These are phyloP conservation scores for Hybognathus amarus DNA, from an alignment of 2,797 vertebrate genomes.

Conservation along the genomic window DNA sequence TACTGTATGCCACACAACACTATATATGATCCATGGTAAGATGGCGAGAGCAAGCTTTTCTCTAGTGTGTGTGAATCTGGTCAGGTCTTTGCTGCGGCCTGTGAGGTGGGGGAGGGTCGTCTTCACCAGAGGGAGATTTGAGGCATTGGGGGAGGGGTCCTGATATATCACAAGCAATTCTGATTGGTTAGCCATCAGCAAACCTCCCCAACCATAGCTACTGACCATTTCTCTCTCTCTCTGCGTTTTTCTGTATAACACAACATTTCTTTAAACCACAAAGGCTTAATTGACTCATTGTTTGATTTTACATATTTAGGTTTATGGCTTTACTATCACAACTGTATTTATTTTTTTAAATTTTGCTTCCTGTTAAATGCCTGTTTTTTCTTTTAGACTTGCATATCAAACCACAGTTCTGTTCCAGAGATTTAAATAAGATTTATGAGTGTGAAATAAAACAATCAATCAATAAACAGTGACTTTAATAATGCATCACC, in stretches of 20 bases:
- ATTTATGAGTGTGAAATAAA: neutral
- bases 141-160: slow-evolving; percentile 38
- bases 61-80: slow-evolving; percentile 25
- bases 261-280: neutral
- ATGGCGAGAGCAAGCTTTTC: slow-evolving; percentile 21
- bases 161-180: slow-evolving; percentile 20
- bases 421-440: neutral
- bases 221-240: neutral
- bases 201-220: slow-evolving; percentile 7
- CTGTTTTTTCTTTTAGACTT: neutral
- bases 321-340: neutral
- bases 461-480: neutral
- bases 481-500: neutral
- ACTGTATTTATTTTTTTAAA: neutral
- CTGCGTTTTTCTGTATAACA: neutral
- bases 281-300: neutral
- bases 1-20: neutral
- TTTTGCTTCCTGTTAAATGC: neutral
- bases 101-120: slow-evolving; percentile 42
- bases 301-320: neutral
- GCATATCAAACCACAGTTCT: neutral
- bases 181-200: slow-evolving; percentile 38
- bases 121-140: slow-evolving; percentile 33
- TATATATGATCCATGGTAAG: neutral
- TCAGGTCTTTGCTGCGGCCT: slow-evolving; percentile 18